Conservation (phyloP, 2,888 invertebrate genomes). For the Sicus ferrugineus region DNA sequence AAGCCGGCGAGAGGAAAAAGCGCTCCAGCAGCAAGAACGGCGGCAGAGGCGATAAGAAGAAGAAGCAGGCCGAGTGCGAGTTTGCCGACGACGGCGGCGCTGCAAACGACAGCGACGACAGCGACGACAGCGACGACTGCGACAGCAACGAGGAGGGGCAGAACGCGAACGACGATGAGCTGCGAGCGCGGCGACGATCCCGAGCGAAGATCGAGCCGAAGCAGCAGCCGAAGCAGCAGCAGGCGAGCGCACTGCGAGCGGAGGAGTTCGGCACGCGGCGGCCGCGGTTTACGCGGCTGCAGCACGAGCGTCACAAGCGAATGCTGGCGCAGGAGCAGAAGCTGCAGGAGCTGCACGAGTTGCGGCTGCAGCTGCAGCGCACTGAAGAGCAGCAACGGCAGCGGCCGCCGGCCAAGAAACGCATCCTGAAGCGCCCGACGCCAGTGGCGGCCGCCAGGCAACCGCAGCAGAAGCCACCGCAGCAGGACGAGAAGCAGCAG, state of each 20-base stretch:
- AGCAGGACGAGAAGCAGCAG: background rate
- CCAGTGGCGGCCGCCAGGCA: background rate
- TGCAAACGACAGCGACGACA: constrained; percentile 9
- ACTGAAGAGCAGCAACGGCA: constrained; percentile 14
- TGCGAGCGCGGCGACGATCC: background rate
- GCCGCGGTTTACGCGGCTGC: background rate
- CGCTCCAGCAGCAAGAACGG: constrained; percentile 37
- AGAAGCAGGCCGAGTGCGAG: constrained; percentile 29
- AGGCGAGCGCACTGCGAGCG: no score
- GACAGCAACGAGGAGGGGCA: constrained; percentile 9
- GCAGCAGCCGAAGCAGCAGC: background rate
- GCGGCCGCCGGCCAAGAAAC: constrained; percentile 6
- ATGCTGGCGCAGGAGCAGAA: background rate
- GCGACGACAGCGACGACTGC: background rate
- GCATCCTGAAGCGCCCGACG: background rate
- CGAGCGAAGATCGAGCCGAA: background rate
- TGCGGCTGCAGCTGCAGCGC: constrained; percentile 23
- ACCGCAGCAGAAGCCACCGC: constrained; percentile 14
- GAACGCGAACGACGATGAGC: constrained; percentile 5
- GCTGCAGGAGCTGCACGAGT: constrained; percentile 18
- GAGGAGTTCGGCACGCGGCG: background rate
- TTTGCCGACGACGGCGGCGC: constrained; percentile 19
- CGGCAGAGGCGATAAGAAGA: constrained; percentile 35
- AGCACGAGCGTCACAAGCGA: background rate
- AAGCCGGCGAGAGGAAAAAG: constrained; percentile 6